These are phyloP conservation scores for Ganaspis brasiliensis DNA, from an alignment of 2,888 invertebrate genomes.

Conservation along the genomic window DNA sequence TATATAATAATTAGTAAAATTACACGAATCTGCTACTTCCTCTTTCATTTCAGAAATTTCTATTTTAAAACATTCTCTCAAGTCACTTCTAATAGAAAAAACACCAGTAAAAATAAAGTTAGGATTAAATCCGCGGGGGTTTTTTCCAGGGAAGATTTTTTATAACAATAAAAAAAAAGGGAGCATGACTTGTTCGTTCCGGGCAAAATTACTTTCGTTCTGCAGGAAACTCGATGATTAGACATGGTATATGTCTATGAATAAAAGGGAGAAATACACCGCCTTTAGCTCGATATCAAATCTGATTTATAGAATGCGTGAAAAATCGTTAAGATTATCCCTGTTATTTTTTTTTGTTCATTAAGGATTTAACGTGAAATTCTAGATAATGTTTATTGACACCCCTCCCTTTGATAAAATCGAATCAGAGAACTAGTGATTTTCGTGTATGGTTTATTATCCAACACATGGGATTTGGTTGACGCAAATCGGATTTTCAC, in stretches of 20 bases:
- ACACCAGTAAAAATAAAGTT: not conserved
- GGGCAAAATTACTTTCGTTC: slow-evolving; percentile 57
- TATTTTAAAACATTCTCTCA: not conserved
- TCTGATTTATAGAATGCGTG: slow-evolving; percentile 49
- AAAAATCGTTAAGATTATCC: slow-evolving; percentile 49
- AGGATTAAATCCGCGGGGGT: slow-evolving; percentile 31
- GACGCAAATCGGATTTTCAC: slow-evolving; percentile 9
- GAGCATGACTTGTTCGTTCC: slow-evolving; percentile 14
- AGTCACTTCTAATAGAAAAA: slow-evolving; percentile 11
- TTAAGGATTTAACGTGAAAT: not conserved
- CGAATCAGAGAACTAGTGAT: not conserved
- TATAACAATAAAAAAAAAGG: slow-evolving; percentile 18
- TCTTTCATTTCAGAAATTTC: too few relatives aligned
- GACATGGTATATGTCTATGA: slow-evolving; percentile 41
- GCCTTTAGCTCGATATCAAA: slow-evolving; percentile 43
- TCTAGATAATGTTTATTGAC: not conserved
- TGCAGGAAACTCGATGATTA: slow-evolving; percentile 49
- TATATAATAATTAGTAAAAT: too few relatives aligned
- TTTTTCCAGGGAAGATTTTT: not conserved
- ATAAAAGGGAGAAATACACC: not conserved
- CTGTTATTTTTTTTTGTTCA: not conserved
- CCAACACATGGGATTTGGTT: slow-evolving; percentile 2
- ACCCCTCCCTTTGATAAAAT: not conserved
- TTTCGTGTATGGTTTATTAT: not conserved
- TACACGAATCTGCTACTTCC: too few relatives aligned